Evolutionary conservation across 2,113 vertebrate species (phyloP).

Genomic region (Coracopsis vasa): DNA sequence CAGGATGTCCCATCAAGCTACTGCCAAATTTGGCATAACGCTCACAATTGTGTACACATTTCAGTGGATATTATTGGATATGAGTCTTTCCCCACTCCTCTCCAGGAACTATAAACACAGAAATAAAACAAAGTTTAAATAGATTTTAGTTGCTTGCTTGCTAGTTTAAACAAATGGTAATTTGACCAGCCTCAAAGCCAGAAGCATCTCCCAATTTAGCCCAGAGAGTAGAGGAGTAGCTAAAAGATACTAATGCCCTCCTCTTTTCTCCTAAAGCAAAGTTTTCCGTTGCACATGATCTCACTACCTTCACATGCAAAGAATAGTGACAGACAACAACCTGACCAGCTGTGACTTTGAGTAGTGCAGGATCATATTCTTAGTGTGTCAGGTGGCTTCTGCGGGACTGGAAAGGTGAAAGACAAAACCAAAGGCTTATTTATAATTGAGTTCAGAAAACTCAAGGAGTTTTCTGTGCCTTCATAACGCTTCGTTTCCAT

Average conservation of each 20-base stretch:
- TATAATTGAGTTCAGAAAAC: neutral
- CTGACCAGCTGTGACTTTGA: neutral
- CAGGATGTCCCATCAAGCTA: neutral
- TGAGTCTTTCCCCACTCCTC: neutral
- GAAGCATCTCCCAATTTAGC: neutral
- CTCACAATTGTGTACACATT: neutral
- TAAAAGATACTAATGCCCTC: neutral
- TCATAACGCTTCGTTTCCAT: neutral
- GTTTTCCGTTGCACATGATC: neutral
- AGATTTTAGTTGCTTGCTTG: neutral
- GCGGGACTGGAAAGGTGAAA: neutral
- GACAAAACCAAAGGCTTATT: neutral
- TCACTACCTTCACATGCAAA: neutral
- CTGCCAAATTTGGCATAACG: neutral
- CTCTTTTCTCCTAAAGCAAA: neutral
- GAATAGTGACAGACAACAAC: neutral
- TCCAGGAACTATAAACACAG: neutral
- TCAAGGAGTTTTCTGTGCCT: neutral
- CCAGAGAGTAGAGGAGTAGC: neutral
- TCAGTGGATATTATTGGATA: neutral
- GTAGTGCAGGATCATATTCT: neutral
- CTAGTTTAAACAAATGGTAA: neutral
- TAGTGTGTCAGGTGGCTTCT: neutral
- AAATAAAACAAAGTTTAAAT: neutral
- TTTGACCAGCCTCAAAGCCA: neutral